Conservation (phyloP, 1,140 invertebrate species). For the Drosophila repletoides region DNA sequence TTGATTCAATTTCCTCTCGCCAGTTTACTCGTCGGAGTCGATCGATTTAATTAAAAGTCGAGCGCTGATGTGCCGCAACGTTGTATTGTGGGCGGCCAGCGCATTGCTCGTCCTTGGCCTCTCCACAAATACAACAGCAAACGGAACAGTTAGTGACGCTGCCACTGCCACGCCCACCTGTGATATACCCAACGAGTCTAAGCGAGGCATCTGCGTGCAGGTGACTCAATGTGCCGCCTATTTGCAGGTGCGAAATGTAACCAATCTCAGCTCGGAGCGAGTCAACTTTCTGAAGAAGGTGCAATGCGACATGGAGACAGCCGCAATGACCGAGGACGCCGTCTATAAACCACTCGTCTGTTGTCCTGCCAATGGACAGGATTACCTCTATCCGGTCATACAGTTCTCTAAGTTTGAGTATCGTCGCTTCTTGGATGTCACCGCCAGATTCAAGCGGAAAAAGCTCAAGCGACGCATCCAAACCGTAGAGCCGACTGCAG, state of each 20-base stretch:
- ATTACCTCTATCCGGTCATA: slow-evolving; percentile 68
- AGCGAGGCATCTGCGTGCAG: slow-evolving; percentile 62
- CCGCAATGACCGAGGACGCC: not conserved
- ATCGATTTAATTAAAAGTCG: slow-evolving; percentile 2
- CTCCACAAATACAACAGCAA: no score
- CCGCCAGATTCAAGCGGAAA: slow-evolving; percentile 64
- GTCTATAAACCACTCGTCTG: slow-evolving; percentile 60
- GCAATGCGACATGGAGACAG: slow-evolving; percentile 54
- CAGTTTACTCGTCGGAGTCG: slow-evolving; percentile 22
- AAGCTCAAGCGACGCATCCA: slow-evolving; percentile 73
- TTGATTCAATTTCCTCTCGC: not conserved
- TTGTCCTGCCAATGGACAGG: slow-evolving; percentile 73
- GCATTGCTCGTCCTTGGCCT: slow-evolving; percentile 35
- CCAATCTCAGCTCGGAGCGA: slow-evolving; percentile 70
- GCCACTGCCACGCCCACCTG: slow-evolving; percentile 37
- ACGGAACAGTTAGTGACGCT: no score
- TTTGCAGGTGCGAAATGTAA: slow-evolving; percentile 64
- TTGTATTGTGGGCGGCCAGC: slow-evolving; percentile 46
- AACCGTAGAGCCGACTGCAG: slow-evolving; percentile 63
- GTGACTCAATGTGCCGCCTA: slow-evolving; percentile 69
- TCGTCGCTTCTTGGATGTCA: slow-evolving; percentile 70
- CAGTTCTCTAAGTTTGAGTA: slow-evolving; percentile 78
- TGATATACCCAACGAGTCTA: slow-evolving; percentile 74
- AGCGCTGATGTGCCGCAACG: slow-evolving; percentile 28
- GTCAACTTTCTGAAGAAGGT: slow-evolving; percentile 80